Evolutionary conservation across 1,140 invertebrate genomes (phyloP).

Genomic region (Sminthurides bifidus): DNA sequence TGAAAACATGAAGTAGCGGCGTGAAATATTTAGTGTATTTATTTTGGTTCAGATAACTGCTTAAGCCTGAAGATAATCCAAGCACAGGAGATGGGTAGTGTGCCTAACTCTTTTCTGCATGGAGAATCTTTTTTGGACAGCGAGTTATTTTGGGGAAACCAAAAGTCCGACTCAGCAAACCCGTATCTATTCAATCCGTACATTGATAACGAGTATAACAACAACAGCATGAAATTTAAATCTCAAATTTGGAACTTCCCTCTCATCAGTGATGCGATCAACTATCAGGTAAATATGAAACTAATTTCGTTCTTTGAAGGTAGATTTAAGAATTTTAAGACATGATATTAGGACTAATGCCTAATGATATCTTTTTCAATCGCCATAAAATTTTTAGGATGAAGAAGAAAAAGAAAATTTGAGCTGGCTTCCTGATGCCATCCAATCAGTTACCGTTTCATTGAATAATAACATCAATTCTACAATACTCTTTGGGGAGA

Average conservation of each 20-base stretch:
- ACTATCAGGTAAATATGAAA: too few relatives aligned
- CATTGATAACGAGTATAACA: constrained; percentile 16
- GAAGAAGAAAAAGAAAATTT: constrained; percentile 27
- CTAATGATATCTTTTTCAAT: too few relatives aligned
- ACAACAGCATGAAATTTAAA: constrained; percentile 14
- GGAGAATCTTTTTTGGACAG: not conserved
- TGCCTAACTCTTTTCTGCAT: constrained; percentile 18
- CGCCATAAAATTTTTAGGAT: constrained; percentile 15
- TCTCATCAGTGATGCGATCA: not conserved
- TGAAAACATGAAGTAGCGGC: too few relatives aligned
- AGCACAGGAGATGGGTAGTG: constrained; percentile 16
- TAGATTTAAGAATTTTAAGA: too few relatives aligned
- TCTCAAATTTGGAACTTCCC: not conserved
- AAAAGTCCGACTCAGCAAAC: not conserved
- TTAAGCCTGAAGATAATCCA: constrained; percentile 11
- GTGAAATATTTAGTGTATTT: not conserved
- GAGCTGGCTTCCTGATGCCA: constrained; percentile 6
- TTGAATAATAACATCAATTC: constrained; percentile 7
- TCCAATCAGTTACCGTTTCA: constrained; percentile 5
- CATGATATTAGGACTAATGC: too few relatives aligned
- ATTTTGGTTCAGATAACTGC: not conserved
- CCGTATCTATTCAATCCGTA: not conserved
- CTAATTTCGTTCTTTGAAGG: too few relatives aligned
- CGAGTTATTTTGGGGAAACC: not conserved
- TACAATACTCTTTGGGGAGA: not conserved